Evolutionary conservation across 1,140 invertebrate species (phyloP).

Genomic region (Gonatopus flavifemur): DNA sequence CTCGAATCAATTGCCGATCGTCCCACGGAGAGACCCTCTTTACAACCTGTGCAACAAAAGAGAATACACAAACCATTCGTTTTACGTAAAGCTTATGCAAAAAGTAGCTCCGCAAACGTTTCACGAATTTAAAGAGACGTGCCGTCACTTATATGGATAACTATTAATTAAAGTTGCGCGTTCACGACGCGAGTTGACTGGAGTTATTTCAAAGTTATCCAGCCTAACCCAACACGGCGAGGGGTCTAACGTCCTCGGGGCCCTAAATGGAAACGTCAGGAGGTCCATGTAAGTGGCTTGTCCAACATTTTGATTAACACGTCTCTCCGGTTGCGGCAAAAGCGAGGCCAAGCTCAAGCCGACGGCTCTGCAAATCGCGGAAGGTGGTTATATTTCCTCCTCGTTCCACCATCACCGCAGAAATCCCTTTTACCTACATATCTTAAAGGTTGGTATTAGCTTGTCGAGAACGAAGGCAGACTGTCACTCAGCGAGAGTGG

Average conservation of each 20-base stretch:
- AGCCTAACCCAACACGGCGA: too few species aligned
- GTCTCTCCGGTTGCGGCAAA: constrained; percentile 49
- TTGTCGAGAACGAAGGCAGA: constrained; percentile 46
- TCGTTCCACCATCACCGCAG: constrained; percentile 7
- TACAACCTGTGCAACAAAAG: too few species aligned
- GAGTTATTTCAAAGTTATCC: too few species aligned
- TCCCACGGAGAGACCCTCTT: too few species aligned
- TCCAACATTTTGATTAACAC: constrained; percentile 61
- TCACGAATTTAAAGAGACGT: too few species aligned
- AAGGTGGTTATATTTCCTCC: constrained; percentile 39
- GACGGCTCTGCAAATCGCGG: constrained; percentile 42
- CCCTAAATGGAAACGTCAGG: constrained; percentile 60
- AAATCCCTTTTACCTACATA: not conserved
- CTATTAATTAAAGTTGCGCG: constrained; percentile 38
- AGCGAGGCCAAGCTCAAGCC: constrained; percentile 25
- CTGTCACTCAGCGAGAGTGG: constrained; percentile 33
- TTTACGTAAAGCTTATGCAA: too few species aligned
- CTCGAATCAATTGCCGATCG: too few species aligned
- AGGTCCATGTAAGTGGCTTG: constrained; percentile 58
- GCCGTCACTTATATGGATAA: too few species aligned
- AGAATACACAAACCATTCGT: too few species aligned
- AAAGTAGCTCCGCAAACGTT: too few species aligned
- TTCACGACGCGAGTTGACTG: not conserved
- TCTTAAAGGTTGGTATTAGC: constrained; percentile 54
- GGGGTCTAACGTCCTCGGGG: constrained; percentile 26